These are phyloP conservation scores for Thryonomys swinderianus DNA, from an alignment of 2,113 vertebrate species.

Conservation along the genomic window DNA sequence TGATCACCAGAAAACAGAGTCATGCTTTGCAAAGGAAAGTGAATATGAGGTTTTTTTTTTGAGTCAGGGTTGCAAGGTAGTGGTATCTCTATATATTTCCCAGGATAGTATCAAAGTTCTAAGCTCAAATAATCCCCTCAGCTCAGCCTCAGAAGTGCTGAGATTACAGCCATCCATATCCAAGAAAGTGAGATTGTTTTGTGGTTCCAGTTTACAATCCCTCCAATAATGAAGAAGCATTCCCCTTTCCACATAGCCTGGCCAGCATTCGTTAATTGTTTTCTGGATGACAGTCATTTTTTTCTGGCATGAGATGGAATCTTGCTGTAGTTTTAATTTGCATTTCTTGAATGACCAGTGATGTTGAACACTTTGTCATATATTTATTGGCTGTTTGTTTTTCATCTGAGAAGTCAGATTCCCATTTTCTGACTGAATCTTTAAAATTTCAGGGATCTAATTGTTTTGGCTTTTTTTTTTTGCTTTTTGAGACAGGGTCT, in stretches of 20 bases:
- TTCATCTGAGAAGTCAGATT: not conserved
- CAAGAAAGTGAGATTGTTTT: not conserved
- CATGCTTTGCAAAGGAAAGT: constrained; percentile 37
- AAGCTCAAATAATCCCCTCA: not conserved
- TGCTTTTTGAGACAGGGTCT: too few species aligned
- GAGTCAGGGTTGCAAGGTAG: not conserved
- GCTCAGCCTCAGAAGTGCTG: not conserved
- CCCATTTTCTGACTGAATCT: not conserved
- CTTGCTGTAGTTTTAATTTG: not conserved
- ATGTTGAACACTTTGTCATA: not conserved
- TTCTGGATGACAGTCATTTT: not conserved
- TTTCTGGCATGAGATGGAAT: not conserved
- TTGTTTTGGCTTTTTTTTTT: not conserved
- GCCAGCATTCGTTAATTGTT: not conserved
- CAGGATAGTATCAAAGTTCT: not conserved
- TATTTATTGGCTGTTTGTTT: not conserved
- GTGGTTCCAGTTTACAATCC: not conserved
- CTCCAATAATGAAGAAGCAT: not conserved
- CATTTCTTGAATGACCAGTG: not conserved
- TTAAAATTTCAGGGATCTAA: not conserved
- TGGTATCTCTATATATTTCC: not conserved
- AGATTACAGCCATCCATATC: not conserved
- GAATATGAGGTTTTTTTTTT: not conserved
- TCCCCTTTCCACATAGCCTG: not conserved
- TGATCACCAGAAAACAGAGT: constrained; percentile 41